Evolutionary conservation across 2,113 vertebrate genomes (phyloP).

Genomic region (Caranx melampygus): DNA sequence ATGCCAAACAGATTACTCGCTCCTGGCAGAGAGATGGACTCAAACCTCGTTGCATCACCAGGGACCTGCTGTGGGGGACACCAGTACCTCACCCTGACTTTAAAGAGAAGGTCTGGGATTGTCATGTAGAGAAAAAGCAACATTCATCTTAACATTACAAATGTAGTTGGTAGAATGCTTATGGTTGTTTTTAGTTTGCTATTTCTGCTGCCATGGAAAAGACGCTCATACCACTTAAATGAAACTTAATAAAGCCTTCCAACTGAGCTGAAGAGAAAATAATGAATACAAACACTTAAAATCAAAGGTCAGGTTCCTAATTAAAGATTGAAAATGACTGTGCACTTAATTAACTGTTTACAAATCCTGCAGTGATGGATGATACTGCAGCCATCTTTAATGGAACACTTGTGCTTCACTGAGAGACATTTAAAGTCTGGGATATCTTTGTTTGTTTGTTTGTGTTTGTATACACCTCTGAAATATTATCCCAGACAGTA

Average conservation of each 20-base stretch:
- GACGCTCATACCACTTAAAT: background rate
- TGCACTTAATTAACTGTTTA: conserved; percentile 26
- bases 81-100: conserved; percentile 95
- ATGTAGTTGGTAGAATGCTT: background rate
- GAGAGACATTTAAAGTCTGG: background rate
- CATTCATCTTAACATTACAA: background rate
- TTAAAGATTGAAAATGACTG: conserved; percentile 19
- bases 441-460: background rate
- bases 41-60: conserved; percentile 95
- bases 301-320: conserved; percentile 29
- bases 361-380: conserved; percentile 13
- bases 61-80: conserved; percentile 94
- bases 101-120: conserved; percentile 87
- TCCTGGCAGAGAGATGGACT: conserved; percentile 96
- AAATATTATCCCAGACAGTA: background rate
- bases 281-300: conserved; percentile 12
- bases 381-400: conserved; percentile 8
- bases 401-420: background rate
- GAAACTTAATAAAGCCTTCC: background rate
- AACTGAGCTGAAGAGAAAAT: background rate
- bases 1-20: conserved; percentile 92
- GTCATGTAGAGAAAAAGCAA: background rate
- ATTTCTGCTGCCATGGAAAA: conserved; percentile 8
- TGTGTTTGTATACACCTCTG: background rate
- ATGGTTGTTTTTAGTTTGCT: background rate